Conservation (phyloP, 2,888 invertebrate species). For the Mechanitis mazaeus region DNA sequence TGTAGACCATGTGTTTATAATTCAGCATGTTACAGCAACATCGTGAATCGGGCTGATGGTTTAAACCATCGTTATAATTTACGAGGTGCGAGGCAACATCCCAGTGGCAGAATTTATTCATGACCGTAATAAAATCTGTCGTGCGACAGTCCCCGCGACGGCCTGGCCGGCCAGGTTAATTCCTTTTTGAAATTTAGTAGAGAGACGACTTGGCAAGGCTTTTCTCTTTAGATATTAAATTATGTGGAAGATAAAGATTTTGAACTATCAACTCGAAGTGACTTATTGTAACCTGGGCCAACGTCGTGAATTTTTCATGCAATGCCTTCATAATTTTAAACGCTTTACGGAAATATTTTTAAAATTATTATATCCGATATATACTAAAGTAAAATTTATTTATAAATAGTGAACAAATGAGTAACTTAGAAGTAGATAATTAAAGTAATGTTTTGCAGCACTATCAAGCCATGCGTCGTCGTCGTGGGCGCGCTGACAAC, state of each 20-base stretch:
- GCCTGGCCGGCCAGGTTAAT: slow-evolving; percentile 46
- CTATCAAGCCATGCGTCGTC: slow-evolving; percentile 36
- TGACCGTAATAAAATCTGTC: slow-evolving; percentile 71
- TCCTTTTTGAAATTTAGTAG: slow-evolving; percentile 56
- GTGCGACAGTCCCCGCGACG: slow-evolving; percentile 47
- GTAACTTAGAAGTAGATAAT: no score
- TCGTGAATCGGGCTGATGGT: slow-evolving; percentile 49
- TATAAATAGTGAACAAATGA: no score
- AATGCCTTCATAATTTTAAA: no score
- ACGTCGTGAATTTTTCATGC: not conserved
- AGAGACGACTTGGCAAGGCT: slow-evolving; percentile 34
- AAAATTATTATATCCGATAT: no score
- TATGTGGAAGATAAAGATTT: slow-evolving; percentile 29
- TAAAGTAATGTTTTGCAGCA: no score
- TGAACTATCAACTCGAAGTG: slow-evolving; percentile 18
- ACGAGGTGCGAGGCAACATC: slow-evolving; percentile 50
- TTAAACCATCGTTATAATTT: slow-evolving; percentile 61
- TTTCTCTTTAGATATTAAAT: slow-evolving; percentile 28
- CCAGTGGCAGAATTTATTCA: slow-evolving; percentile 66
- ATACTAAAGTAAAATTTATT: no score
- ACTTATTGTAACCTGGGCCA: slow-evolving; percentile 13
- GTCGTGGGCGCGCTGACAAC: slow-evolving; percentile 31
- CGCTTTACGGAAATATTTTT: no score
- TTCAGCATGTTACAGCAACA: slow-evolving; percentile 40
- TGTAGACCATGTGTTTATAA: slow-evolving; percentile 38